phyloP scores from a whole-genome alignment of 2,888 invertebrate genomes.

The Rhagonycha lutea region DNA sequence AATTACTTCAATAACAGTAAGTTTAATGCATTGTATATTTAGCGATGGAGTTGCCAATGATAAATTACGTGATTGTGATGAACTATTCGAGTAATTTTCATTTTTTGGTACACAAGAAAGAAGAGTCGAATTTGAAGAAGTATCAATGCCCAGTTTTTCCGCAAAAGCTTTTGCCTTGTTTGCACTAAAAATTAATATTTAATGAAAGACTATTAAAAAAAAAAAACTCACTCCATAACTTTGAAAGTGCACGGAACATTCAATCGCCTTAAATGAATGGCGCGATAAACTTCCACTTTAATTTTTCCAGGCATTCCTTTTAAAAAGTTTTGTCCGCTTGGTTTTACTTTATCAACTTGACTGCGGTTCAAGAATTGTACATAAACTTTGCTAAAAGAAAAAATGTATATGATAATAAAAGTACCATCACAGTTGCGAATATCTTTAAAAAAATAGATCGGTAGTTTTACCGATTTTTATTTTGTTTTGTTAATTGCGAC shows the following conservation, averaged over 20 bases:
- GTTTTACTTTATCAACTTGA: slow-evolving; percentile 40
- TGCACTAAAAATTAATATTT: slow-evolving; percentile 15
- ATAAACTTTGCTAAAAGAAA: slow-evolving; percentile 66
- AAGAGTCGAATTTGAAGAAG: neutral
- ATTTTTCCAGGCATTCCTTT: slow-evolving; percentile 65
- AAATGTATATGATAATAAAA: slow-evolving; percentile 50
- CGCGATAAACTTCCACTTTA: slow-evolving; percentile 71
- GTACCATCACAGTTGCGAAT: no score
- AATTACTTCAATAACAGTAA: slow-evolving; percentile 63
- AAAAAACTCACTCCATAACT: slow-evolving; percentile 61
- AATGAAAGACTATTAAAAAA: neutral
- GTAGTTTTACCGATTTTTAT: no score
- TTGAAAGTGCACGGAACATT: slow-evolving; percentile 59
- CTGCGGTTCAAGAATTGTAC: slow-evolving; percentile 64
- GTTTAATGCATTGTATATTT: slow-evolving; percentile 61
- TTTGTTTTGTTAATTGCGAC: no score
- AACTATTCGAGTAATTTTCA: neutral
- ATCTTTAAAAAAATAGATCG: no score
- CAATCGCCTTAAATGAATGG: slow-evolving; percentile 69
- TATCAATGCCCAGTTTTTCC: slow-evolving; percentile 32
- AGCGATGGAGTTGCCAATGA: slow-evolving; percentile 63
- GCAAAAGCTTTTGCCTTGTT: slow-evolving; percentile 39
- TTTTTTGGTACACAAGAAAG: neutral
- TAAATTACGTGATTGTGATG: neutral
- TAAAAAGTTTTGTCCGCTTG: slow-evolving; percentile 51